Conservation (phyloP, 2,888 invertebrate genomes). For the Drosophila gaucha region DNA sequence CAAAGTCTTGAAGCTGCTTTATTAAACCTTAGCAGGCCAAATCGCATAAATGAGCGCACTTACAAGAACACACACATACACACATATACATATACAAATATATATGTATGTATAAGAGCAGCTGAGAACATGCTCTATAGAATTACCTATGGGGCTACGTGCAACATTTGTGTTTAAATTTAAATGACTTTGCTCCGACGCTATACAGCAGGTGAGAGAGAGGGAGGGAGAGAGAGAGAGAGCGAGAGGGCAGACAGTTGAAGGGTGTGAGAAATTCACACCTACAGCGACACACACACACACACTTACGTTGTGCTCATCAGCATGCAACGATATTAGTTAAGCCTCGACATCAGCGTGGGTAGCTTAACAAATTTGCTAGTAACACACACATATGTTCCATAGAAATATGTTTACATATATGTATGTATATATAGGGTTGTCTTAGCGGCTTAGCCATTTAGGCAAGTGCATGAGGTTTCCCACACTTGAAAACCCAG, state of each 20-base stretch:
- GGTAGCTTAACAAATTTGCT: conserved; percentile 46
- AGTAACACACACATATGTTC: neutral
- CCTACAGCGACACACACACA: conserved; percentile 17
- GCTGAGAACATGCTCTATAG: conserved; percentile 30
- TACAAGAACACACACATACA: conserved; percentile 18
- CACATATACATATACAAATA: neutral
- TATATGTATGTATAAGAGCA: neutral
- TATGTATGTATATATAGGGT: too few species aligned
- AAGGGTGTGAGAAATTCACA: conserved; percentile 21
- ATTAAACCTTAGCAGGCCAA: conserved; percentile 74
- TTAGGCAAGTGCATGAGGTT: too few species aligned
- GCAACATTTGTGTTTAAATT: conserved; percentile 80
- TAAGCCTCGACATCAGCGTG: conserved; percentile 29
- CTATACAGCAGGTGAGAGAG: conserved; percentile 3
- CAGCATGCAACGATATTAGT: conserved; percentile 46
- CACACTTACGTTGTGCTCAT: conserved; percentile 17
- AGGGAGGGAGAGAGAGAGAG: neutral
- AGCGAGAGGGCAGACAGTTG: conserved; percentile 2
- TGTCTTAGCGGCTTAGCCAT: neutral
- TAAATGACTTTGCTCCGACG: conserved; percentile 59
- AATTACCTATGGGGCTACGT: conserved; percentile 66
- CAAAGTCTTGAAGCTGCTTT: conserved; percentile 68
- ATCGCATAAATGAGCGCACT: conserved; percentile 71
- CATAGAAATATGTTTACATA: neutral
- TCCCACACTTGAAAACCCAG: neutral